Evolutionary conservation across 2,113 vertebrate species (phyloP).

Genomic region (Pyxicephalus adspersus): DNA sequence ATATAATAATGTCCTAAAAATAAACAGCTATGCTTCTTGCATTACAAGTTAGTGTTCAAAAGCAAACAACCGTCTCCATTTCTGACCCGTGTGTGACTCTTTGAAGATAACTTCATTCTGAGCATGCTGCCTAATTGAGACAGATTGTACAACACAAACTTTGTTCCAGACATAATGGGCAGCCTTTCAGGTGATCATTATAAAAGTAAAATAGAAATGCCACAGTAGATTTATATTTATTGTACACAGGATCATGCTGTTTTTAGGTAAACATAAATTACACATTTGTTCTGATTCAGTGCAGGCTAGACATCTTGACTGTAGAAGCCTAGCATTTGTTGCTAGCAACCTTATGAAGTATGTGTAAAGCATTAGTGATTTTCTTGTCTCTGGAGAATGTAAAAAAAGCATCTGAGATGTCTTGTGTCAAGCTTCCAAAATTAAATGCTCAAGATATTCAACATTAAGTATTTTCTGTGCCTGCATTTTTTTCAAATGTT

Average conservation of each 20-base stretch:
- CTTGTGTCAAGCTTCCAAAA: slow-evolving; percentile 7
- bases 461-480: slow-evolving; percentile 3
- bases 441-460: slow-evolving; percentile 13
- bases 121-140: slow-evolving; percentile 42
- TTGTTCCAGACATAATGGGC: neutral
- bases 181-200: slow-evolving; percentile 1
- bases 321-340: slow-evolving; percentile 39
- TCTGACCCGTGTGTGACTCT: slow-evolving; percentile 29
- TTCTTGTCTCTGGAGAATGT: slow-evolving; percentile 24
- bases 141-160: slow-evolving; percentile 36
- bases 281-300: slow-evolving; percentile 10
- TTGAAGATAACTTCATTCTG: slow-evolving; percentile 8
- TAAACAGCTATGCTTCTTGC: slow-evolving; percentile 28
- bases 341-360: slow-evolving; percentile 18
- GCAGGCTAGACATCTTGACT: slow-evolving; percentile 13
- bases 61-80: slow-evolving; percentile 39
- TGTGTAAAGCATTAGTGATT: slow-evolving; percentile 19
- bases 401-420: slow-evolving; percentile 16
- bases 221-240: slow-evolving; percentile 39
- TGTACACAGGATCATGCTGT: neutral
- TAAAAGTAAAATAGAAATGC: slow-evolving; percentile 20
- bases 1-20: slow-evolving; percentile 13
- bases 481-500: neutral
- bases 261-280: slow-evolving; percentile 37
- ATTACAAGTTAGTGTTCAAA: slow-evolving; percentile 22